Evolutionary conservation across 1,140 invertebrate genomes (phyloP).

Genomic region (Drosophila arizonae): DNA sequence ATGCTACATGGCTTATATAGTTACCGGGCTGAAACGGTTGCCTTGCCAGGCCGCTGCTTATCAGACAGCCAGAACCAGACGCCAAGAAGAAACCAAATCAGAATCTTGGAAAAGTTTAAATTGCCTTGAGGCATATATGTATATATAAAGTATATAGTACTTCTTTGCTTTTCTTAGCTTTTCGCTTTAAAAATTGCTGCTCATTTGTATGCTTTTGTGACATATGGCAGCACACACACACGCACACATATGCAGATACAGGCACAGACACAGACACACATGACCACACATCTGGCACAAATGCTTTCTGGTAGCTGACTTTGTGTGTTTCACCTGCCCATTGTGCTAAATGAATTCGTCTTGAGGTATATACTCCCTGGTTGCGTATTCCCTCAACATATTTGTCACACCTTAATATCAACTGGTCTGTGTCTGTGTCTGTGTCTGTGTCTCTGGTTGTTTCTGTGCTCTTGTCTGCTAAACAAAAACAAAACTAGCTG

Average conservation of each 20-base stretch:
- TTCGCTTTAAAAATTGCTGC: slow-evolving; percentile 57
- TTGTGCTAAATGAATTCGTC: slow-evolving; percentile 46
- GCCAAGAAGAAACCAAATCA: slow-evolving; percentile 13
- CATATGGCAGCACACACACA: slow-evolving; percentile 13
- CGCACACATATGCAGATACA: slow-evolving; percentile 2
- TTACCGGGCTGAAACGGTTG: background rate
- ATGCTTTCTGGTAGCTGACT: background rate
- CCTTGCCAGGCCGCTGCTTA: background rate
- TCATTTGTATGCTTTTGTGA: slow-evolving; percentile 69
- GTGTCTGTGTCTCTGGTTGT: too few relatives aligned
- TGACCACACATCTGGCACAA: background rate
- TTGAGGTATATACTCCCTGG: slow-evolving; percentile 41
- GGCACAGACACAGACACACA: background rate
- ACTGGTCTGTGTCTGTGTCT: too few relatives aligned
- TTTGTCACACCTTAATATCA: slow-evolving; percentile 18
- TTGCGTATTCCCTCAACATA: slow-evolving; percentile 17
- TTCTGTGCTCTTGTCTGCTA: background rate
- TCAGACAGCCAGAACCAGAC: background rate
- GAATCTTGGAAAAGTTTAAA: slow-evolving; percentile 34
- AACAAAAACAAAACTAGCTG: background rate
- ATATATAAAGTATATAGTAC: too few relatives aligned
- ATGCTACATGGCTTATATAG: background rate
- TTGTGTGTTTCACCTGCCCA: background rate
- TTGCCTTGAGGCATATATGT: slow-evolving; percentile 24
- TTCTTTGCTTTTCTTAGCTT: slow-evolving; percentile 8